Evolutionary conservation across 2,888 invertebrate species (phyloP).

Genomic region (Lomographa bimaculata): DNA sequence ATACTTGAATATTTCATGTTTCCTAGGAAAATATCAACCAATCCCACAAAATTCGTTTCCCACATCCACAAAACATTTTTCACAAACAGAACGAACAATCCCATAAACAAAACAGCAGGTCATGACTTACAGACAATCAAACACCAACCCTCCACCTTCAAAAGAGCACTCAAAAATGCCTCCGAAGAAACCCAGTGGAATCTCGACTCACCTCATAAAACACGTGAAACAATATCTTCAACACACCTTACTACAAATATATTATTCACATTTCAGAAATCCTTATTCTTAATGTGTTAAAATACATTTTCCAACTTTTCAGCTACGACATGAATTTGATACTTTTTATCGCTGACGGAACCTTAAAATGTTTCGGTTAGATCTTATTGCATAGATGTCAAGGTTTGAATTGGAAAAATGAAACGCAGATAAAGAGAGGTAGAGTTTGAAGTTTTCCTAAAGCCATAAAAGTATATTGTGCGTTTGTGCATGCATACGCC

Average conservation of each 20-base stretch:
- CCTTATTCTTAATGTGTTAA: constrained; percentile 39
- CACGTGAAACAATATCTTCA: constrained; percentile 80
- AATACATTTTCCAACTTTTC: constrained; percentile 27
- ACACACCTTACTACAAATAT: constrained; percentile 26
- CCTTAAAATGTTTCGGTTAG: background rate
- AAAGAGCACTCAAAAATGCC: constrained; percentile 68
- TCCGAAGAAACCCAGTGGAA: constrained; percentile 68
- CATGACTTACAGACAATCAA: constrained; percentile 39
- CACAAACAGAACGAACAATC: constrained; percentile 17
- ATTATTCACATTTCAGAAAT: constrained; percentile 3
- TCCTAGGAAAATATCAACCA: too few species aligned
- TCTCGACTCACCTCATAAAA: constrained; percentile 79
- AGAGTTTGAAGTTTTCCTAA: constrained; percentile 68
- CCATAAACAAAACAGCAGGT: constrained; percentile 38
- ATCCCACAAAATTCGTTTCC: too few species aligned
- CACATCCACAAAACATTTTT: constrained; percentile 4
- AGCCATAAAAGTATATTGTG: constrained; percentile 81
- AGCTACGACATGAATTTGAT: background rate
- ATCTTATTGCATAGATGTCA: constrained; percentile 21
- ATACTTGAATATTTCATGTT: too few species aligned
- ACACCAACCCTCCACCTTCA: constrained; percentile 27
- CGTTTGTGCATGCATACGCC: constrained; percentile 75
- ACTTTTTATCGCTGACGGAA: background rate
- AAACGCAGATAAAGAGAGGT: constrained; percentile 35
- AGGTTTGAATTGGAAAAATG: constrained; percentile 28